Base-by-base conservation (phyloP, 1,140 invertebrate species). In the Ostrea denselamellosa region DNA sequence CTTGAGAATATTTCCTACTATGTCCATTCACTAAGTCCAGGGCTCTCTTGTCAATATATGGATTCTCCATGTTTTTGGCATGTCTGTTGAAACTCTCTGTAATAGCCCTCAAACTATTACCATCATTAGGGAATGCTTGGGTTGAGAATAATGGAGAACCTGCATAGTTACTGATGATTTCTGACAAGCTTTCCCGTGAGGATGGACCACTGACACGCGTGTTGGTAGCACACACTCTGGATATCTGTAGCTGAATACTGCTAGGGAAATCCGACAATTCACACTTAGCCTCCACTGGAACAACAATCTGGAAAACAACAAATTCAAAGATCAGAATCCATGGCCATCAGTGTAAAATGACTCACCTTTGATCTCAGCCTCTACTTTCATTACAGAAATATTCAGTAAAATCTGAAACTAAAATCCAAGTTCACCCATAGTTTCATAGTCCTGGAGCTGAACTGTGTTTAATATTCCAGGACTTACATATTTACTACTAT, bases 181-280 rank as follows among this genome's bases (percentile, higher is more conserved):
- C 96, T 0, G 96, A 96, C 88, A 98, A 95, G 93, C 97, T 97
- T 14, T 96, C 96, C 85, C 96, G 94, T 0, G 97, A 97, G 84
- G 94, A 93, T 7, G 93, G 91, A 85, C 97, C 97, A 89, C 96
- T 96, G 85, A 96, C 96, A 81, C 97, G 96, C 53, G 97, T 96
- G 93, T 98, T 98, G 8, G 97, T 97, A 71, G 97, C 95, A 0
- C 96, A 96, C 5, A 97, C 96, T 87, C 97, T 95, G 0, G 97
- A 98, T 0, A 97, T 96, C 95, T 98, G 97, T 22, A 98, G 94
- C 91, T 98, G 97, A 34, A 98, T 93, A 56, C 97, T 97, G 88
- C 97, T 96, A 4, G 98, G 98, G 68, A 97, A 95, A 93, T 98
- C 98, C 85, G 97, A 96, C 14, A 96, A 96, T 92, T 96, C 96